Percentiles rank a stretch among this genome's conserved stretches.
phyloP scores from a whole-genome alignment of 2,113 vertebrate genomes.

The Petromus typicus region DNA sequence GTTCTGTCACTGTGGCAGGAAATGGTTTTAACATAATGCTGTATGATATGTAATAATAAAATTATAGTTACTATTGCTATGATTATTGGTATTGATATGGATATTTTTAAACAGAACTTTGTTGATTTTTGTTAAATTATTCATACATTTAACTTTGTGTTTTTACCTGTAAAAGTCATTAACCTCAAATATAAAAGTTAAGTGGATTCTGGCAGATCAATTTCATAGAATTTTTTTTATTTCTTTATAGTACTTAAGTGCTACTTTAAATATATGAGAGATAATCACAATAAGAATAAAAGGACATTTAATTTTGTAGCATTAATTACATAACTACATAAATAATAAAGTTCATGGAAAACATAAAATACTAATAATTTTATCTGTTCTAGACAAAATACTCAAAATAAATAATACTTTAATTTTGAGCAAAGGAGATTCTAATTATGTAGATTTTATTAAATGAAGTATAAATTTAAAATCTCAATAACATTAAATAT shows the following conservation, averaged over 20 bases:
- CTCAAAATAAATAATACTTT: neutral
- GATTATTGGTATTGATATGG: neutral
- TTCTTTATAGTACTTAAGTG: neutral
- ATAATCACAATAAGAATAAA: neutral
- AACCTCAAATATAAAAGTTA: neutral
- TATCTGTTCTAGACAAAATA: neutral
- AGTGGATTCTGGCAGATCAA: neutral
- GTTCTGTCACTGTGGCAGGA: neutral
- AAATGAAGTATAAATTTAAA: slow-evolving; percentile 11
- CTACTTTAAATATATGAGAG: slow-evolving; percentile 15
- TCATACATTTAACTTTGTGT: neutral
- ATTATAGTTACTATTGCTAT: neutral
- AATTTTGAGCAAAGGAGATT: neutral
- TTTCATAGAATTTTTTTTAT: slow-evolving; percentile 23
- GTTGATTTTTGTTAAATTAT: neutral
- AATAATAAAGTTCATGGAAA: neutral
- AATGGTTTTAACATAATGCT: neutral
- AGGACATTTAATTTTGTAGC: neutral
- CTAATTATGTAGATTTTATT: neutral
- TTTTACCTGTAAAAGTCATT: slow-evolving; percentile 1
- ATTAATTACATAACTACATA: neutral
- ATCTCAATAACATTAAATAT: neutral
- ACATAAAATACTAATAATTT: neutral
- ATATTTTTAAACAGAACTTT: neutral
- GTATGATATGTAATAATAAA: neutral